These are phyloP conservation scores for Pedicia rivosa DNA, from an alignment of 2,888 invertebrate genomes.

Conservation along the genomic window DNA sequence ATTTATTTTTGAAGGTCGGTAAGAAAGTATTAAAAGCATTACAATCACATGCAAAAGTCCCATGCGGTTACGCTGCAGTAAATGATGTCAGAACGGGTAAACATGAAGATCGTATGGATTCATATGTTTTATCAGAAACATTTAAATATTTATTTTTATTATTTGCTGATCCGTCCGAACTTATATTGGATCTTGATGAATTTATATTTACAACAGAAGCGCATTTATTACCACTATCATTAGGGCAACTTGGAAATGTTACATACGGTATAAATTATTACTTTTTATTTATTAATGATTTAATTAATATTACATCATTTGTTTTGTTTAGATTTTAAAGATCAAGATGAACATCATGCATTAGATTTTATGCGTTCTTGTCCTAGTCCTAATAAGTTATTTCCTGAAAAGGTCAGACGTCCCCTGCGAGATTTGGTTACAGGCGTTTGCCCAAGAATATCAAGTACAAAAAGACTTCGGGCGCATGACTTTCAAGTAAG, in stretches of 20 bases:
- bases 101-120: constrained; percentile 96
- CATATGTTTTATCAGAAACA: constrained; percentile 93
- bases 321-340: constrained; percentile 20
- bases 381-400: constrained; percentile 69
- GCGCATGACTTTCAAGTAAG: constrained; percentile 50
- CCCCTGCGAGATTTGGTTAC: constrained; percentile 74
- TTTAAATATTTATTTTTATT: constrained; percentile 92
- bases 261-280: constrained; percentile 25
- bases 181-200: constrained; percentile 67
- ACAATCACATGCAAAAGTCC: constrained; percentile 80
- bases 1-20: constrained; percentile 37
- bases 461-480: constrained; percentile 40
- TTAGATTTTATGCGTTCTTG: constrained; percentile 49
- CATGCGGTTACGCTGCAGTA: constrained; percentile 96
- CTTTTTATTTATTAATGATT: constrained; percentile 9
- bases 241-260: constrained; percentile 47
- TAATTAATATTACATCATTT: constrained; percentile 2
- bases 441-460: constrained; percentile 55
- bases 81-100: constrained; percentile 81
- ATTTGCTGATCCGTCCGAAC: constrained; percentile 75
- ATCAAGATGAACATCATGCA: constrained; percentile 36
- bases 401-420: constrained; percentile 68
- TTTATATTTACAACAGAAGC: constrained; percentile 90
- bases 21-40: constrained; percentile 74
- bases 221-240: constrained; percentile 78